Evolutionary conservation across 2,888 invertebrate genomes (phyloP).

Genomic region (Drosophila tanythrix): DNA sequence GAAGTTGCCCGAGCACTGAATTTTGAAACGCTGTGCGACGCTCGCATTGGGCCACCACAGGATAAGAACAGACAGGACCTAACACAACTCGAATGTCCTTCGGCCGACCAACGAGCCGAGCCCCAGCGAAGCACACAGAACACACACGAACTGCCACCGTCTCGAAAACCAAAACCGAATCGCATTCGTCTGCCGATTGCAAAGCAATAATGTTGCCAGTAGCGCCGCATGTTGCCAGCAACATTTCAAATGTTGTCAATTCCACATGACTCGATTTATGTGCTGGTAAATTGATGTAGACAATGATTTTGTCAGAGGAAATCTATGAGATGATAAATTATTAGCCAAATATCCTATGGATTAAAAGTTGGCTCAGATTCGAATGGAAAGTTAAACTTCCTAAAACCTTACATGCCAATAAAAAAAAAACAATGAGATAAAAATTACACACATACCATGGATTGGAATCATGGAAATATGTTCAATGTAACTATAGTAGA

Average conservation of each 20-base stretch:
- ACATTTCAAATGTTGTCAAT: slow-evolving; percentile 21
- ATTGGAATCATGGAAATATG: neutral
- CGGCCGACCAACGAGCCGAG: slow-evolving; percentile 33
- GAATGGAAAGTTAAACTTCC: neutral
- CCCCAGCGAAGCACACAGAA: slow-evolving; percentile 10
- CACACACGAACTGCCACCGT: slow-evolving; percentile 17
- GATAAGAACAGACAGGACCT: slow-evolving; percentile 44
- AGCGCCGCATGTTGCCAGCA: slow-evolving; percentile 10
- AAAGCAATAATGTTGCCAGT: slow-evolving; percentile 45
- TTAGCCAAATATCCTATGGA: neutral
- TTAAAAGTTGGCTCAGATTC: neutral
- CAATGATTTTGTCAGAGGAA: neutral
- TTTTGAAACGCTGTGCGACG: slow-evolving; percentile 55
- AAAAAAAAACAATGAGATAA: neutral
- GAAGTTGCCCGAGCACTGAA: slow-evolving; percentile 85
- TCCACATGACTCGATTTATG: neutral
- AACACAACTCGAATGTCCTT: slow-evolving; percentile 49
- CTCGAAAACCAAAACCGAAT: slow-evolving; percentile 28
- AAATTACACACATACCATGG: neutral
- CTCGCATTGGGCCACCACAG: slow-evolving; percentile 67
- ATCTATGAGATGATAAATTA: neutral
- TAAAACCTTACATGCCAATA: neutral
- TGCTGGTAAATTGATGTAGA: neutral
- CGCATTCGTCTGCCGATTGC: slow-evolving; percentile 21
- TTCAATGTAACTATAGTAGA: neutral